A percentile compares a stretch with the other conserved stretches of the same genome.
These are phyloP conservation scores for Pararge aegeria DNA, from an alignment of 1,140 invertebrate species.

Conservation along the genomic window DNA sequence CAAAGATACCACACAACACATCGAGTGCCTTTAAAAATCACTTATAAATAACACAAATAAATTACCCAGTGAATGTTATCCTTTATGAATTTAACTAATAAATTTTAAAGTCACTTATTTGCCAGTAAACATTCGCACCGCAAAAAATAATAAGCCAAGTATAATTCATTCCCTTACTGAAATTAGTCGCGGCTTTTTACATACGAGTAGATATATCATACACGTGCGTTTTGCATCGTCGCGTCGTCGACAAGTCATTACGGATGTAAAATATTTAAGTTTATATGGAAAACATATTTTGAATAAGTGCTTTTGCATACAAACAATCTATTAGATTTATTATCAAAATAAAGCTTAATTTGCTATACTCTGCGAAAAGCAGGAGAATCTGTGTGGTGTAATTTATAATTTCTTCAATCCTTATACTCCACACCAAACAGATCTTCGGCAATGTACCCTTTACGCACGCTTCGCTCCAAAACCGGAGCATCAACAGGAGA, in stretches of 20 bases:
- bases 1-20: neutral
- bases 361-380: too few species aligned
- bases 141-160: conserved; percentile 4
- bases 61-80: neutral
- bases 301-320: neutral
- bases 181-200: conserved; percentile 24
- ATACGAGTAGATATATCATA: conserved; percentile 19
- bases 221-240: neutral
- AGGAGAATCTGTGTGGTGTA: too few species aligned
- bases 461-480: too few species aligned
- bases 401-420: too few species aligned
- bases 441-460: too few species aligned
- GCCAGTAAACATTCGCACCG: conserved; percentile 8
- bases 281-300: conserved; percentile 1
- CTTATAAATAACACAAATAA: conserved; percentile 11
- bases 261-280: conserved; percentile 3
- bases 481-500: too few species aligned
- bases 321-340: neutral
- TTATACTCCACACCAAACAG: too few species aligned
- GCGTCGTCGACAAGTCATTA: neutral
- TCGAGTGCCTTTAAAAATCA: neutral
- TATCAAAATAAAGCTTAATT: too few species aligned
- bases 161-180: conserved; percentile 19
- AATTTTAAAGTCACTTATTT: conserved; percentile 14
- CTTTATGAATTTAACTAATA: conserved; percentile 14